A percentile compares a stretch with the other conserved stretches of the same genome.
Evolutionary conservation across 37 sponge, comb jelly and placozoan species (phyloP).

Genomic region (Cladorhizidae sp.): DNA sequence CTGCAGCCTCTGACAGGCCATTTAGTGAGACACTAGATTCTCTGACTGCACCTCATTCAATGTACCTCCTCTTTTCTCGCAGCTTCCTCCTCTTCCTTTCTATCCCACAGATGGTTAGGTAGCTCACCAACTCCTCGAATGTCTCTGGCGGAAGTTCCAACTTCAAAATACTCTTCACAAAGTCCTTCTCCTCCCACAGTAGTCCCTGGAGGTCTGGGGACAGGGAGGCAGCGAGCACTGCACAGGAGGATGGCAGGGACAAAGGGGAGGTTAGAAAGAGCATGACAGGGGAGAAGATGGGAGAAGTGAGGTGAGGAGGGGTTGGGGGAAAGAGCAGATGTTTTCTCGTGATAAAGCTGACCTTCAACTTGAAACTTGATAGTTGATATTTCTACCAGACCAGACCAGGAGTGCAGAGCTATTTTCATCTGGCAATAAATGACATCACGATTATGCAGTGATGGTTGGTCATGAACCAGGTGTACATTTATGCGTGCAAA

Average conservation of each 20-base stretch:
- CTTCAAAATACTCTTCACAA: constrained; percentile 8
- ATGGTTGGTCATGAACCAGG: background rate
- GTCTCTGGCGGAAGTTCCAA: constrained; percentile 17
- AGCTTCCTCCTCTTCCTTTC: background rate
- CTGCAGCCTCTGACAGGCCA: too few species aligned
- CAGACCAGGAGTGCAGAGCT: constrained; percentile 8
- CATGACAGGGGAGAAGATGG: too few species aligned
- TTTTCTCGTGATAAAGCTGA: background rate
- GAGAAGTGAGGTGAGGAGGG: too few species aligned
- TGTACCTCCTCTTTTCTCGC: constrained; percentile 24
- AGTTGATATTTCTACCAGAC: background rate
- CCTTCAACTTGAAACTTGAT: background rate
- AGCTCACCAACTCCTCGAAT: constrained; percentile 19
- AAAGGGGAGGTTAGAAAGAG: too few species aligned
- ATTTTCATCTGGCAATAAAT: constrained; percentile 4
- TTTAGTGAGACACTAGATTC: too few species aligned
- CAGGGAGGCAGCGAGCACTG: background rate
- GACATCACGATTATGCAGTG: too few species aligned
- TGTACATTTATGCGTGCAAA: too few species aligned
- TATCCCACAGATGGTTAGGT: constrained; percentile 29
- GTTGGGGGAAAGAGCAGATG: background rate
- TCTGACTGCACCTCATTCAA: background rate
- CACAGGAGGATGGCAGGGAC: too few species aligned
- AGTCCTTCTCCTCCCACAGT: background rate
- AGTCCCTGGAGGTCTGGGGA: background rate